These are phyloP conservation scores for Ophion obscuratus DNA, from an alignment of 2,888 invertebrate species.

Conservation along the genomic window DNA sequence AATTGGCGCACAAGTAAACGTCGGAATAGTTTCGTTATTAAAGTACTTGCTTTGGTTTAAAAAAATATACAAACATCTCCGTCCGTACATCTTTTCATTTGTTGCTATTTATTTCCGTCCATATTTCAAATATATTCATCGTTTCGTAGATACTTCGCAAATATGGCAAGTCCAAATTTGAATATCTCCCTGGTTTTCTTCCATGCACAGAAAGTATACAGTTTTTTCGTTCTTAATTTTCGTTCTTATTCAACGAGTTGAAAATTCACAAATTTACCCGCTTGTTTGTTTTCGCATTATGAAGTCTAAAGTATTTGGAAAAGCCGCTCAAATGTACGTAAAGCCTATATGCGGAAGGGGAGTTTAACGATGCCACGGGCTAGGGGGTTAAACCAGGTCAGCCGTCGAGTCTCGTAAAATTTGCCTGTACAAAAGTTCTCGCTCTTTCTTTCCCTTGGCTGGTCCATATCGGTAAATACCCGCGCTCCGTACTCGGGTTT, in stretches of 20 bases:
- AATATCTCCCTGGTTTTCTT: background rate
- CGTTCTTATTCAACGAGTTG: constrained; percentile 10
- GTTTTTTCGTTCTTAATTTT: background rate
- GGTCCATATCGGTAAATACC: constrained; percentile 15
- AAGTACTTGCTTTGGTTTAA: background rate
- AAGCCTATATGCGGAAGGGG: constrained; percentile 29
- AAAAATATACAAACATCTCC: background rate
- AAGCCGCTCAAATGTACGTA: constrained; percentile 42
- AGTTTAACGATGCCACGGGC: constrained; percentile 43
- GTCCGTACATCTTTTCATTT: background rate
- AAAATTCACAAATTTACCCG: constrained; percentile 9
- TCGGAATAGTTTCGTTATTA: no score
- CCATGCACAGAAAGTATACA: background rate
- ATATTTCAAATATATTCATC: background rate
- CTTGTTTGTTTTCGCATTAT: constrained; percentile 37
- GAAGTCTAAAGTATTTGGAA: constrained; percentile 40
- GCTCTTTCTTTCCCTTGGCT: constrained; percentile 12
- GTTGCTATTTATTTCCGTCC: background rate
- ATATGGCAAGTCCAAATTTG: background rate
- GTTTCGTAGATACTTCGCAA: background rate
- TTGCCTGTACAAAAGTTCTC: constrained; percentile 46
- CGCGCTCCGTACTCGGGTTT: background rate
- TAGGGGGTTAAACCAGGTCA: constrained; percentile 64
- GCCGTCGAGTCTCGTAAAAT: constrained; percentile 55
- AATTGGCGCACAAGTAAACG: no score